These are phyloP conservation scores for Hassar affinis DNA, from an alignment of 2,113 vertebrate genomes.

Conservation along the genomic window DNA sequence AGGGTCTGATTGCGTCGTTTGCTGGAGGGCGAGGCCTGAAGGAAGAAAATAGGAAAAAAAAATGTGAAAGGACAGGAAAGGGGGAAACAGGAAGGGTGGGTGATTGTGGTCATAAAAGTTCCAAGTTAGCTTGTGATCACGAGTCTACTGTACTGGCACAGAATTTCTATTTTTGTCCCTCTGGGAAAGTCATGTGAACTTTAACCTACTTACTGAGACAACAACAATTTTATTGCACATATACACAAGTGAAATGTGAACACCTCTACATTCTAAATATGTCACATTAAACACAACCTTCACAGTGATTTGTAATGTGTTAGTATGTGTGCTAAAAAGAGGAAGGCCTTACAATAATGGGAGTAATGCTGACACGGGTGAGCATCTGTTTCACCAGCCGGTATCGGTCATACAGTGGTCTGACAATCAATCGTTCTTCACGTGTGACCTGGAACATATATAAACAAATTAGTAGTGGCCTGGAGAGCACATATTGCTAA, in stretches of 20 bases:
- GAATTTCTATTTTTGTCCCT: conserved; percentile 10
- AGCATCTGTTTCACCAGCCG: conserved; percentile 97
- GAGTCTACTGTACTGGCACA: too few species aligned
- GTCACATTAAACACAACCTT: not conserved
- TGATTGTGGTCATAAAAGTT: not conserved
- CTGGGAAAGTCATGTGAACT: not conserved
- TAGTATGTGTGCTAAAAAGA: not conserved
- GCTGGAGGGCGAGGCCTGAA: conserved; percentile 89
- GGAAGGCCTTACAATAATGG: conserved; percentile 83
- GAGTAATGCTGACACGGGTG: conserved; percentile 92
- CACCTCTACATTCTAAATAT: not conserved
- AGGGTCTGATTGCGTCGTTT: conserved; percentile 89
- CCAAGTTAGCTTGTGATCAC: not conserved
- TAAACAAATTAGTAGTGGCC: not conserved
- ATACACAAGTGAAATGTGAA: not conserved
- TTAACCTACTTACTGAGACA: not conserved
- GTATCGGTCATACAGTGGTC: conserved; percentile 94
- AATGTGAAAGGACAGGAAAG: not conserved
- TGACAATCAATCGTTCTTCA: conserved; percentile 92
- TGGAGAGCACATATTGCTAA: not conserved
- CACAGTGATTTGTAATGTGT: not conserved
- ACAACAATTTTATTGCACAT: not conserved
- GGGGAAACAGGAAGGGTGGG: not conserved
- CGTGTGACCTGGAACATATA: conserved; percentile 80
- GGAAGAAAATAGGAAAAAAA: not conserved